phyloP scores from a whole-genome alignment of 2,888 invertebrate species.

The Camponotus fellah region DNA sequence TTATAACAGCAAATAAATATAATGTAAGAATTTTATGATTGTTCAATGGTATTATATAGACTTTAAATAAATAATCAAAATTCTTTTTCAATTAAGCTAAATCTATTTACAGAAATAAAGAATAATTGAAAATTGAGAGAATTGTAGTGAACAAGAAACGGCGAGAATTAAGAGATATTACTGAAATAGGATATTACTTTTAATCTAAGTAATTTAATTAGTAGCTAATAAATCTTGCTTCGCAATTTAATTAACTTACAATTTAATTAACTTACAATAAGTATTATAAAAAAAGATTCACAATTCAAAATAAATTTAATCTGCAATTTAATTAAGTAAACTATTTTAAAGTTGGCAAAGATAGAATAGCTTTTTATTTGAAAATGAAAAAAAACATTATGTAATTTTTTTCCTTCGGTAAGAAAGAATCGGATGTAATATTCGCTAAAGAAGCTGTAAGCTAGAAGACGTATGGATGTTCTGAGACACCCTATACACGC shows the following conservation, averaged over 20 bases:
- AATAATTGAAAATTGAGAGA: neutral
- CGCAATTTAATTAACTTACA: neutral
- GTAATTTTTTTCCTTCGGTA: neutral
- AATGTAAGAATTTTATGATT: neutral
- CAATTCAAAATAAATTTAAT: neutral
- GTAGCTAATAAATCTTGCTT: neutral
- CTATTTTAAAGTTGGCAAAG: neutral
- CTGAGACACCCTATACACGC: conserved; percentile 9
- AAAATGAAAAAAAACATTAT: neutral
- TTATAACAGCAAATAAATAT: neutral
- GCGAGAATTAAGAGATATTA: neutral
- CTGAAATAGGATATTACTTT: neutral
- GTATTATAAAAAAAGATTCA: neutral
- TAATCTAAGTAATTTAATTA: neutral
- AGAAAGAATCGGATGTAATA: neutral
- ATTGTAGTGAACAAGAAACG: neutral
- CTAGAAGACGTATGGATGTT: neutral
- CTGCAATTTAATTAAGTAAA: neutral
- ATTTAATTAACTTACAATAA: neutral
- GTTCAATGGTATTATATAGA: neutral
- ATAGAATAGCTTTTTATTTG: neutral
- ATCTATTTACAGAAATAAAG: neutral
- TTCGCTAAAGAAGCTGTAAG: neutral
- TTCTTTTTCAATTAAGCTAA: neutral
- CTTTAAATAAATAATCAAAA: neutral